Conservation (phyloP, 2,113 vertebrate genomes). For the Panthera tigris region DNA sequence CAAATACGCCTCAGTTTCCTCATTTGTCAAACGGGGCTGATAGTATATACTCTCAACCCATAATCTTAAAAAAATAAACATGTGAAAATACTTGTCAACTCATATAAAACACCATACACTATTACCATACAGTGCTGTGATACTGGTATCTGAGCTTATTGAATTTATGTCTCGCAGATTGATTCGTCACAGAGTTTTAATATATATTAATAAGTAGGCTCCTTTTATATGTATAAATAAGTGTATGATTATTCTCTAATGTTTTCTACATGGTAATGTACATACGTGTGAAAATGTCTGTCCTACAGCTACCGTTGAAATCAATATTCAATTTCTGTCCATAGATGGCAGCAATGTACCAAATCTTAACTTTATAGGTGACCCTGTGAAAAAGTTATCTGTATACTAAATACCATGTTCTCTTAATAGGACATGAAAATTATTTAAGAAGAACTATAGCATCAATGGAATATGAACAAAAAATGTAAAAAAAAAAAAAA, state of each 20-base stretch:
- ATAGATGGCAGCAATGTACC: conserved; percentile 84
- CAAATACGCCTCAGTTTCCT: not conserved
- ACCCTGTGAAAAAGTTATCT: conserved; percentile 78
- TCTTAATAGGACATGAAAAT: conserved; percentile 81
- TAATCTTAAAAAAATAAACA: not conserved
- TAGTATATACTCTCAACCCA: not conserved
- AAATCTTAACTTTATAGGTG: conserved; percentile 1
- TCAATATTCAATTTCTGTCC: conserved; percentile 25
- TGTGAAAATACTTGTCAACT: not conserved
- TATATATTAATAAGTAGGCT: not conserved
- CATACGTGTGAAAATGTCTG: not conserved
- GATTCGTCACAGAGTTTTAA: not conserved
- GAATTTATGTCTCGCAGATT: not conserved
- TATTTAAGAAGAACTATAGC: conserved; percentile 82
- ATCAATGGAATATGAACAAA: conserved; percentile 81
- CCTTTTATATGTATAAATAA: not conserved
- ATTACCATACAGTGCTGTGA: accelerated
- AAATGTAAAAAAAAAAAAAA: conserved; percentile 52
- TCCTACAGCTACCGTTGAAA: not conserved
- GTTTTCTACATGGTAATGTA: not conserved
- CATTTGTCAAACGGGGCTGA: not conserved
- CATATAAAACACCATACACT: not conserved
- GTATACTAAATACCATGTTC: conserved; percentile 76
- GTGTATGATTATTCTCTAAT: not conserved
- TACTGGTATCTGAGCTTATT: not conserved